Evolutionary conservation across 2,888 invertebrate species (phyloP), one percentile per base, ranked within the genome.

Genomic region (Drosophila glabriapex): DNA sequence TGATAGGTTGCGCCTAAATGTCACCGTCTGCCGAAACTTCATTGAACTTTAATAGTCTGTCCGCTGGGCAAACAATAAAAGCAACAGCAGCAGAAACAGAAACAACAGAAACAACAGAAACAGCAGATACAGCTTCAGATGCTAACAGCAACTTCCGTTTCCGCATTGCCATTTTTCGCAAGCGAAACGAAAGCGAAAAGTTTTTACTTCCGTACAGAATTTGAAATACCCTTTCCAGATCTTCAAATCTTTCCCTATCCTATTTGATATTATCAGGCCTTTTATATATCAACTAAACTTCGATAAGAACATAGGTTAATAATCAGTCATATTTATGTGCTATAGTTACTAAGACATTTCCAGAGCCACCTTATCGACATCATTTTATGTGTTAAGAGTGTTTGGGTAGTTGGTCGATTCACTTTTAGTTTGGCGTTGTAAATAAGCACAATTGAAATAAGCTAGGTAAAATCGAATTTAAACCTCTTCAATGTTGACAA

Each of bases 1-100:
- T 70, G 60, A 41, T 73, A 59, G 71, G 69, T 65, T 52, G 67
- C 49, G 54, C 50, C 56, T 70, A 79, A 82, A 75, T 82, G 82
- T 82, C 83, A 74, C 82, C 75, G 75, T 72, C 66, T 52, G 37
- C 19, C 60, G 75, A 73, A 83, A 87, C 89, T 87, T 87, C 76
- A 82, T 87, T 87, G 85, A 87, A 89, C 89, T 86, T 87, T 85
- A 89, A 86, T 85, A 75, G 82, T 46, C n/a, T 39, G 62, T 64
- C 83, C 81, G 56, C 55, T 39, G 82, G 74, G 61, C 59, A 66
- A 64, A 70, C 70, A 70, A 65, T 62, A 68, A 39, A 19, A 28
- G 35, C 62, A 71, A 28, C 4, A 55, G 28, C n/a, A 33, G 39
- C 19, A 41, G 28, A 19, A 25, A 19, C n/a, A 39, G 19, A 22